Conservation (phyloP, 2,797 vertebrate species). For the Rhinichthys osculus region DNA sequence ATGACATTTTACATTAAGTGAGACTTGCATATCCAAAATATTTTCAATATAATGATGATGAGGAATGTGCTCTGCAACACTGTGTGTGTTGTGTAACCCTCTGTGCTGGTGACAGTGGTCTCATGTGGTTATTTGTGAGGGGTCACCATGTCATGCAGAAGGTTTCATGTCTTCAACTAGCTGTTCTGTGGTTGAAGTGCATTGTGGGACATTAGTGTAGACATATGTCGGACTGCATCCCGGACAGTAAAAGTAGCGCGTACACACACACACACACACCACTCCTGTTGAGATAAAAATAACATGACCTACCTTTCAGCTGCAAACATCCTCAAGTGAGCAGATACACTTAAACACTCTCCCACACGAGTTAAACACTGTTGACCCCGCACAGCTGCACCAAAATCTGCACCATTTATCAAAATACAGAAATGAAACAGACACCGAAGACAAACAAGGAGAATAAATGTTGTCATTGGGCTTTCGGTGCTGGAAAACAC, state of each 20-base stretch:
- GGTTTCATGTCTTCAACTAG: conserved; percentile 32
- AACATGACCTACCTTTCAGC: conserved; percentile 64
- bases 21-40: not conserved
- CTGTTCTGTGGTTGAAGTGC: conserved; percentile 30
- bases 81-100: conserved; percentile 3
- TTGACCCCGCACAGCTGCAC: conserved; percentile 57
- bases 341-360: conserved; percentile 52
- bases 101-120: conserved; percentile 16
- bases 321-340: conserved; percentile 56
- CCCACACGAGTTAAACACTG: conserved; percentile 46
- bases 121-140: conserved; percentile 18
- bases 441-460: conserved; percentile 51
- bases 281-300: conserved; percentile 63
- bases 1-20: not conserved
- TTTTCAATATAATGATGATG: not conserved
- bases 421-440: conserved; percentile 46
- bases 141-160: conserved; percentile 26
- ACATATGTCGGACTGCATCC: conserved; percentile 50
- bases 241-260: conserved; percentile 53
- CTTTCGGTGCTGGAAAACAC: conserved; percentile 41
- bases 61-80: not conserved
- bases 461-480: conserved; percentile 52
- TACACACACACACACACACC: conserved; percentile 23
- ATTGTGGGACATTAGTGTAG: conserved; percentile 37
- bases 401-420: conserved; percentile 45